Evolutionary conservation across 1,140 invertebrate genomes (phyloP).

Genomic region (Archivesica marissinica): DNA sequence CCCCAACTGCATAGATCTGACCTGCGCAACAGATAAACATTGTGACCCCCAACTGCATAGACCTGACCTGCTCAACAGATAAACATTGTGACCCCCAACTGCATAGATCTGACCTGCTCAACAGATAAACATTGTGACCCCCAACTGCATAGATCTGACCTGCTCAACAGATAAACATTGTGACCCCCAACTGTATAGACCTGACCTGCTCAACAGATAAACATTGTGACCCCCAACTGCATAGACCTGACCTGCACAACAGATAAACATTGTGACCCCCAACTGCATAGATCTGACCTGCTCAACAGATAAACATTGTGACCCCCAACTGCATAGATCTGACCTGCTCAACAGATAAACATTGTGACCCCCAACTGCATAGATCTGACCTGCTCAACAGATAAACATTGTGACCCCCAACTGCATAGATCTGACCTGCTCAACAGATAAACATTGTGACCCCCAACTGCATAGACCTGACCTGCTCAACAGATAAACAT

Average conservation of each 20-base stretch:
- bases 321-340: constrained; percentile 83
- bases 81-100: constrained; percentile 84
- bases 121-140: constrained; percentile 81
- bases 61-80: constrained; percentile 75
- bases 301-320: constrained; percentile 79
- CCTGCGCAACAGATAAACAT: constrained; percentile 79
- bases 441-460: constrained; percentile 80
- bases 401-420: constrained; percentile 84
- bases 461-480: constrained; percentile 82
- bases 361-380: constrained; percentile 84
- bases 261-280: constrained; percentile 83
- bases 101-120: constrained; percentile 81
- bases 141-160: constrained; percentile 83
- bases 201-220: constrained; percentile 73
- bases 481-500: constrained; percentile 79
- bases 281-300: constrained; percentile 82
- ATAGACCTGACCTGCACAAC: constrained; percentile 79
- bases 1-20: constrained; percentile 82
- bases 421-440: constrained; percentile 82
- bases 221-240: constrained; percentile 84
- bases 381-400: constrained; percentile 77
- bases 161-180: constrained; percentile 77
- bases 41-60: constrained; percentile 83
- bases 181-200: constrained; percentile 84
- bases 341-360: constrained; percentile 75